Conservation (phyloP, 53 echinoderm and acorn worm species). For the Temnopleurus reevesii region DNA sequence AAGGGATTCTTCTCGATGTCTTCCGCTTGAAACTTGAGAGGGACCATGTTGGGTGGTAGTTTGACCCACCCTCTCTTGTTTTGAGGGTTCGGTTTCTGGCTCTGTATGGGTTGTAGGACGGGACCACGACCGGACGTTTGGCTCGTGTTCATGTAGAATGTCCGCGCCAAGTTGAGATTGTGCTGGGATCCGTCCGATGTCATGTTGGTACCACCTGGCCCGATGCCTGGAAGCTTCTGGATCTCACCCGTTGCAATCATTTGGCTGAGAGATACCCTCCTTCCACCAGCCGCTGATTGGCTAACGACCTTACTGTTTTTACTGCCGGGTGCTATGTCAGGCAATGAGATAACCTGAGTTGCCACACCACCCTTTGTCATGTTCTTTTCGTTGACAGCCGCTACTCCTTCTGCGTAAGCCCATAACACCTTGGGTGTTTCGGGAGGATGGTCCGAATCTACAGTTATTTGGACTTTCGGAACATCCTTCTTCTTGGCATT, state of each 20-base stretch:
- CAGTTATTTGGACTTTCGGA: background rate
- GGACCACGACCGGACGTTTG: constrained; percentile 19
- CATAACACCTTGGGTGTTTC: background rate
- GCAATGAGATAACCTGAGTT: constrained; percentile 67
- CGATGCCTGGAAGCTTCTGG: constrained; percentile 72
- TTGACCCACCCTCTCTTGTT: constrained; percentile 41
- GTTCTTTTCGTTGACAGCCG: background rate
- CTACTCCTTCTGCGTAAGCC: background rate
- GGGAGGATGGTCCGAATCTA: background rate
- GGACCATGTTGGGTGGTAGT: constrained; percentile 65
- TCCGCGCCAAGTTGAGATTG: constrained; percentile 58
- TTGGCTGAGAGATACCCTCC: constrained; percentile 77
- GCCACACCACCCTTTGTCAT: constrained; percentile 34
- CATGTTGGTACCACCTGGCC: background rate
- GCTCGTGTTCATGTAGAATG: constrained; percentile 86
- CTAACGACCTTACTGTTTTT: constrained; percentile 22
- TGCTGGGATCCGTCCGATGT: background rate
- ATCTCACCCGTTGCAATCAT: constrained; percentile 76
- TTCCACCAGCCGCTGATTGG: background rate
- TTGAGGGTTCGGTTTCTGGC: constrained; percentile 17
- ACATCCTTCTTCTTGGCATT: constrained; percentile 35
- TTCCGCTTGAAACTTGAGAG: constrained; percentile 67
- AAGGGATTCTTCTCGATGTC: constrained; percentile 77
- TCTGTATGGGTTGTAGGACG: constrained; percentile 42
- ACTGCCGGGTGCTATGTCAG: constrained; percentile 52